Evolutionary conservation across 2,888 invertebrate species (phyloP).

Genomic region (Gastracanthus pulcherrimus): DNA sequence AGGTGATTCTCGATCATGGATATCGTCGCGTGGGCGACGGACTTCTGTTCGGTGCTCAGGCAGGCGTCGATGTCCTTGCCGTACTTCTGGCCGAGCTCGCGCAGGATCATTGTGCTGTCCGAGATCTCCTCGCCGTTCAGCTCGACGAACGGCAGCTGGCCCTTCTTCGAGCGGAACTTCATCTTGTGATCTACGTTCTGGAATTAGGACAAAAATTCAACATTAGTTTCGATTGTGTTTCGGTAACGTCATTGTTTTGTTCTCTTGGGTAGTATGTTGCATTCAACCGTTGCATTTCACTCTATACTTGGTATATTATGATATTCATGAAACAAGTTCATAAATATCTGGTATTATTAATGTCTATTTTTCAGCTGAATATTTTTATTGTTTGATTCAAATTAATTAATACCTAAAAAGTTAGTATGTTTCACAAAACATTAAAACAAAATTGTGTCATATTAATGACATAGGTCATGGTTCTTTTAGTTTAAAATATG

Average conservation of each 20-base stretch:
- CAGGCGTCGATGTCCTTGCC: conserved; percentile 90
- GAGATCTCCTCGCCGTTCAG: conserved; percentile 96
- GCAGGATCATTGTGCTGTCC: conserved; percentile 94
- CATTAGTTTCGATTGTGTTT: not conserved
- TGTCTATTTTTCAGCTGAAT: no score
- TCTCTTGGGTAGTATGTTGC: not conserved
- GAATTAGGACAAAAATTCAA: conserved; percentile 68
- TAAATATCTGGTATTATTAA: no score
- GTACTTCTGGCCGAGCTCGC: conserved; percentile 90
- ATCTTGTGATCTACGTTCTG: conserved; percentile 97
- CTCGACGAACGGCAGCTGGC: conserved; percentile 96
- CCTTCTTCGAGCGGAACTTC: conserved; percentile 95
- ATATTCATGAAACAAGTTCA: no score
- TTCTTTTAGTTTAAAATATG: no score
- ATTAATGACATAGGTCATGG: no score
- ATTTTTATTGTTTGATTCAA: no score
- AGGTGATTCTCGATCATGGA: conserved; percentile 97
- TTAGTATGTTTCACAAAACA: no score
- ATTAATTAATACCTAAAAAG: no score
- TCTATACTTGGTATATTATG: no score
- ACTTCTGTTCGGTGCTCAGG: conserved; percentile 90
- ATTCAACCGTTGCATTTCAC: not conserved
- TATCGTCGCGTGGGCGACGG: conserved; percentile 93
- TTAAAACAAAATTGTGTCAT: no score
- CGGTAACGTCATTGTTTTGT: not conserved